phyloP scores from a whole-genome alignment of 2,888 invertebrate species.

The Ormyrus nitidulus region DNA sequence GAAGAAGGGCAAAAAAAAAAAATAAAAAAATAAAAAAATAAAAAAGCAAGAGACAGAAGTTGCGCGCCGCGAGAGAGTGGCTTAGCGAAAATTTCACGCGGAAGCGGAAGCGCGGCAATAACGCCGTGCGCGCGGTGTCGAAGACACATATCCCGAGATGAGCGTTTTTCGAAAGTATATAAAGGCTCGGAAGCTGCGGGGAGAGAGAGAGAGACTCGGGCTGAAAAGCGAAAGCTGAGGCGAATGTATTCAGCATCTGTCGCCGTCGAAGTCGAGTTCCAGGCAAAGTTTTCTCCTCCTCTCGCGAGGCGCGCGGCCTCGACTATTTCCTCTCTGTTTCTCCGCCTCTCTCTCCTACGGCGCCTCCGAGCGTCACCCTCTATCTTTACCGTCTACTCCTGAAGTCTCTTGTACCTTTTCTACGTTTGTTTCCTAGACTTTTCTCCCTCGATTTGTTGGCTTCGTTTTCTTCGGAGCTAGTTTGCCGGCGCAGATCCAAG shows the following conservation, averaged over 20 bases:
- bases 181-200: neutral
- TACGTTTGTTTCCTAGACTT: neutral
- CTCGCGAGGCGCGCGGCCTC: neutral
- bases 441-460: too few species aligned
- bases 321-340: slow-evolving; percentile 23
- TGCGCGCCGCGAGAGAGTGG: too few species aligned
- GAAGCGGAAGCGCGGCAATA: too few species aligned
- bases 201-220: neutral
- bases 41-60: too few species aligned
- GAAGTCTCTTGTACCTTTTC: neutral
- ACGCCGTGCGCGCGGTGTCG: neutral
- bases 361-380: slow-evolving; percentile 28
- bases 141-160: neutral
- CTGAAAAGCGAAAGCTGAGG: neutral
- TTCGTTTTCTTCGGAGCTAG: too few species aligned
- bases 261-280: neutral
- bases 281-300: slow-evolving; percentile 47
- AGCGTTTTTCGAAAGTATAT: slow-evolving; percentile 17
- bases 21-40: too few species aligned
- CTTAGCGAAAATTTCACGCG: too few species aligned
- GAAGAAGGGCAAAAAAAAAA: too few species aligned
- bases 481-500: too few species aligned
- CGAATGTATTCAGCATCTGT: slow-evolving; percentile 48
- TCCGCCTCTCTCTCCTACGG: neutral
- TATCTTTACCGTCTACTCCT: slow-evolving; percentile 42